phyloP scores from a whole-genome alignment of 2,113 vertebrate species.

The Clarias batrachus region DNA sequence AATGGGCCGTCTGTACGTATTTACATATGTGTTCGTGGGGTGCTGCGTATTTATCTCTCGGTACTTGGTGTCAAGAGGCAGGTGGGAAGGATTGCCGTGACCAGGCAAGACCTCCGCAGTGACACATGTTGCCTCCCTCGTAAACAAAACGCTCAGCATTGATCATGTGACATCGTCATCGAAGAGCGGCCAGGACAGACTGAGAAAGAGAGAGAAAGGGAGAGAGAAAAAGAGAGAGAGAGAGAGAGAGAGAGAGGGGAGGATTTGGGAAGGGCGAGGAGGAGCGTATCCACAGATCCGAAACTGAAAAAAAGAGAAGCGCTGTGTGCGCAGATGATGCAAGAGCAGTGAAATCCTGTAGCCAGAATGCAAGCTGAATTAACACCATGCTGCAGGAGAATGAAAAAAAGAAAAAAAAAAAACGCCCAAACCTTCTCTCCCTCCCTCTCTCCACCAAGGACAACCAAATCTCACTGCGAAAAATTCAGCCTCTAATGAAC shows the following conservation, averaged over 20 bases:
- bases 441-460: constrained; percentile 44
- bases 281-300: constrained; percentile 46
- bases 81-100: constrained; percentile 51
- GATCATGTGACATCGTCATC: constrained; percentile 56
- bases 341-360: constrained; percentile 58
- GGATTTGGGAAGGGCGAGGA: background rate
- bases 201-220: constrained; percentile 34
- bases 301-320: constrained; percentile 49
- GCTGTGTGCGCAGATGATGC: constrained; percentile 60
- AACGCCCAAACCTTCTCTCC: constrained; percentile 22
- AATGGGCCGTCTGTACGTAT: constrained; percentile 57
- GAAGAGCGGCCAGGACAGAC: constrained; percentile 55
- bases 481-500: constrained; percentile 38
- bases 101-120: constrained; percentile 34
- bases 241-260: background rate
- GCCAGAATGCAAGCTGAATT: constrained; percentile 56
- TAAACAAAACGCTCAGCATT: constrained; percentile 62
- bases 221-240: background rate
- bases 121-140: constrained; percentile 62
- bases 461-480: constrained; percentile 52
- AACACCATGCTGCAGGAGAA: constrained; percentile 54
- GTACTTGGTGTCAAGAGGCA: constrained; percentile 58
- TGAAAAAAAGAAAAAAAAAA: constrained; percentile 27
- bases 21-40: constrained; percentile 41
- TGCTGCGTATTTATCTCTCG: constrained; percentile 54